Evolutionary conservation across 1,140 invertebrate species (phyloP).

Genomic region (Drosophila busckii): DNA sequence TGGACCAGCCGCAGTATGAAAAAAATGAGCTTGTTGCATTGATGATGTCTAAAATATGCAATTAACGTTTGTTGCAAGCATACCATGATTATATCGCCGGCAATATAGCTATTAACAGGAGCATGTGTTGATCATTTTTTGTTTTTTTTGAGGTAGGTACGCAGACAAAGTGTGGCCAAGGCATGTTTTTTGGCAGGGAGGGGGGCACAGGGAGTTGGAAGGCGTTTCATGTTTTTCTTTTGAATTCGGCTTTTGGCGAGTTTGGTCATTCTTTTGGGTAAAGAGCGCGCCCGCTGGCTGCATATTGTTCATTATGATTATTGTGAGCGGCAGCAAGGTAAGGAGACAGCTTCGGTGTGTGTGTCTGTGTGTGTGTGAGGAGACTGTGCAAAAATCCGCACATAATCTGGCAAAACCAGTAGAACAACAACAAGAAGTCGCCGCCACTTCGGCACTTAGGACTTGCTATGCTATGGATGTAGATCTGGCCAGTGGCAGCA

Average conservation of each 20-base stretch:
- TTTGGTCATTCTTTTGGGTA: conserved; percentile 20
- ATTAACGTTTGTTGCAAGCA: conserved; percentile 12
- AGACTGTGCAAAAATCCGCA: conserved; percentile 71
- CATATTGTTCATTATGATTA: conserved; percentile 71
- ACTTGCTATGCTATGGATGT: conserved; percentile 19
- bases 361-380: not conserved
- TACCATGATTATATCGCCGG: not conserved
- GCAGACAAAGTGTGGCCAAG: no score
- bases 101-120: conserved; percentile 6
- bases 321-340: conserved; percentile 49
- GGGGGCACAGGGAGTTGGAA: conserved; percentile 1
- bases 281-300: conserved; percentile 26
- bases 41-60: not conserved
- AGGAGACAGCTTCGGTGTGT: not conserved
- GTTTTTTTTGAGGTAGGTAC: no score
- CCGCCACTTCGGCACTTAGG: conserved; percentile 43
- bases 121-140: conserved; percentile 11
- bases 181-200: no score
- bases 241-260: conserved; percentile 53
- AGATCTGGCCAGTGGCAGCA: conserved; percentile 6
- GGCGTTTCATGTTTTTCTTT: conserved; percentile 63
- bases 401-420: conserved; percentile 74
- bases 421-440: conserved; percentile 64
- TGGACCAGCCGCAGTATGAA: no score
- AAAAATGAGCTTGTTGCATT: not conserved